phyloP scores from a whole-genome alignment of 2,797 vertebrate genomes.

The Dicrostonyx torquatus region DNA sequence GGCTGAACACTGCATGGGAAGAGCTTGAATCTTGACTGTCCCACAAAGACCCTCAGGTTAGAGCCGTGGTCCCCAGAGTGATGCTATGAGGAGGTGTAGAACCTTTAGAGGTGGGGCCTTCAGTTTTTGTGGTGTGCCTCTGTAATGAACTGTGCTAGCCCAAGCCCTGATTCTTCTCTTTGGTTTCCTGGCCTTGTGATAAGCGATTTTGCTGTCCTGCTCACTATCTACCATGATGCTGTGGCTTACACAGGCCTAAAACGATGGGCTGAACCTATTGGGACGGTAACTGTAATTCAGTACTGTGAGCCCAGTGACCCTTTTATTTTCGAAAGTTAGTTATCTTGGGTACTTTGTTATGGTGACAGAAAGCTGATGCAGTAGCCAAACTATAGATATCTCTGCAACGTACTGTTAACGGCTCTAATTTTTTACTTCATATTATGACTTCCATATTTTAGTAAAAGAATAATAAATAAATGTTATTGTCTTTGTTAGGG shows the following conservation, averaged over 20 bases:
- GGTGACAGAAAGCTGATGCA: not conserved
- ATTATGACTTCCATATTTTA: not conserved
- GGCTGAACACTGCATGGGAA: accelerated
- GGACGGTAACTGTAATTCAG: not conserved
- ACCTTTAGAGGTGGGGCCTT: not conserved
- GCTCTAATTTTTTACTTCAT: not conserved
- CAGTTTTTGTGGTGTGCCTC: too few species aligned
- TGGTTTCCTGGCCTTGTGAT: not conserved
- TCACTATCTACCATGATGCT: not conserved
- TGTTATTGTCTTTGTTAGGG: not conserved
- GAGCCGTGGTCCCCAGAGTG: not conserved
- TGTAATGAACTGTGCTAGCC: not conserved
- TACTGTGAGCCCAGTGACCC: not conserved
- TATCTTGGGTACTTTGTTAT: not conserved
- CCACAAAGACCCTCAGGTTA: not conserved
- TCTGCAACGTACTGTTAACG: not conserved
- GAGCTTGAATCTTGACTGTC: not conserved
- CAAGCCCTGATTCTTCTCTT: not conserved
- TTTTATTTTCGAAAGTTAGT: not conserved
- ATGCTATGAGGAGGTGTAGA: not conserved
- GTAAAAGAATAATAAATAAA: not conserved
- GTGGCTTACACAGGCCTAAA: not conserved
- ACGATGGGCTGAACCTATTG: not conserved
- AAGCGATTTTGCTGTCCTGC: not conserved
- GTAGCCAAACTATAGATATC: not conserved